Percentiles rank a stretch among this genome's conserved stretches.
phyloP scores from a whole-genome alignment of 2,888 invertebrate species.

The Meteorus cinctellus region DNA sequence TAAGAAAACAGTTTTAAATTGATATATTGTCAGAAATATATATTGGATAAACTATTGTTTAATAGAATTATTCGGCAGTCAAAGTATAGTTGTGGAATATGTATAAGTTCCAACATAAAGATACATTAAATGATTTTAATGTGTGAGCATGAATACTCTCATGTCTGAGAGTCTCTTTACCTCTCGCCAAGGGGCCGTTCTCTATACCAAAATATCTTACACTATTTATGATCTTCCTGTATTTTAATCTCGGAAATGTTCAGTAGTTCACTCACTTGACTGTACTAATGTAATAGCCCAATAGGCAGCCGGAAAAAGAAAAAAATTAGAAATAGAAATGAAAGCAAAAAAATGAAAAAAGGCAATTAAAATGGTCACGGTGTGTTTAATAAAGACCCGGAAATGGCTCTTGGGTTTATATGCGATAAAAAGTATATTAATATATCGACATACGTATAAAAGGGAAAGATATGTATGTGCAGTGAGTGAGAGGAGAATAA shows the following conservation, averaged over 20 bases:
- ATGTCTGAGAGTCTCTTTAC: slow-evolving; percentile 1
- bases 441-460: background rate
- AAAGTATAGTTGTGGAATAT: background rate
- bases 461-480: background rate
- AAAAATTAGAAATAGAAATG: background rate
- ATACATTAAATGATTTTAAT: background rate
- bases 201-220: slow-evolving; percentile 32
- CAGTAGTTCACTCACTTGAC: slow-evolving; percentile 1
- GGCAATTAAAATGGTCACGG: background rate
- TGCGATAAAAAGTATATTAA: slow-evolving; percentile 28
- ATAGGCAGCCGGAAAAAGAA: background rate
- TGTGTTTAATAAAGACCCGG: slow-evolving; percentile 10
- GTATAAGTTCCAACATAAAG: background rate
- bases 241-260: slow-evolving; percentile 21
- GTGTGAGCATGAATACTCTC: background rate
- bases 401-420: slow-evolving; percentile 12
- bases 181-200: background rate
- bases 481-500: slow-evolving; percentile 8
- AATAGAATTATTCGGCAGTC: background rate
- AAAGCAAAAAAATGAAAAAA: background rate
- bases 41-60: too few relatives aligned
- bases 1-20: too few relatives aligned
- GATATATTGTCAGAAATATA: too few relatives aligned
- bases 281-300: background rate
- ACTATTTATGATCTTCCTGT: slow-evolving; percentile 34